A percentile compares a stretch with the other conserved stretches of the same genome.
These are phyloP conservation scores for Tichodroma muraria DNA, from an alignment of 2,113 vertebrate species.

Conservation along the genomic window DNA sequence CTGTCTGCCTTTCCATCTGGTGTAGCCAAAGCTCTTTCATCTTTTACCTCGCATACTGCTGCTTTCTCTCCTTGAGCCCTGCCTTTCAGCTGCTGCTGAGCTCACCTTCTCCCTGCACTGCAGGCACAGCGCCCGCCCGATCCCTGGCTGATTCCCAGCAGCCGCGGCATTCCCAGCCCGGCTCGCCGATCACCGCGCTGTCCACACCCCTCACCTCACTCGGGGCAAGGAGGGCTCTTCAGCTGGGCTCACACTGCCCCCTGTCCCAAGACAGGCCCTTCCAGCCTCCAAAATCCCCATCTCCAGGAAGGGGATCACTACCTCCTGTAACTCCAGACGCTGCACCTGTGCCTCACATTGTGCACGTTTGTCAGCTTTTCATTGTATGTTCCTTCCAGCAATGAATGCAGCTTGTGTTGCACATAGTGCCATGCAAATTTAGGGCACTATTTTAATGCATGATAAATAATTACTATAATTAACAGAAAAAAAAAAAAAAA, in stretches of 20 bases:
- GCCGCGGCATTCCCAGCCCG: background rate
- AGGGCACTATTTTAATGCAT: conserved; percentile 40
- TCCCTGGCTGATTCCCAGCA: background rate
- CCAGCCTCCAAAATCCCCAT: background rate
- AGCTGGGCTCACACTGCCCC: conserved; percentile 19
- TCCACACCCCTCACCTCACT: background rate
- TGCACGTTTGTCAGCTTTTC: background rate
- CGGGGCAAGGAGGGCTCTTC: background rate
- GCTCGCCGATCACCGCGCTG: too few relatives aligned
- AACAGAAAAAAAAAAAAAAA: background rate
- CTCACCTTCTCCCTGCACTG: background rate
- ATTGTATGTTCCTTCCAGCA: background rate
- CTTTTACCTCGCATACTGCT: background rate
- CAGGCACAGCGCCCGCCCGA: background rate
- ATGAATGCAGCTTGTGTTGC: background rate
- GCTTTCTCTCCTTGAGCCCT: background rate
- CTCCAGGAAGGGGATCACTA: background rate
- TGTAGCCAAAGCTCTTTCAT: background rate
- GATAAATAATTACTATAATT: conserved; percentile 61
- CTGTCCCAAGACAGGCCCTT: background rate
- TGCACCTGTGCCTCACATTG: background rate
- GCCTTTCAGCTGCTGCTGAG: background rate
- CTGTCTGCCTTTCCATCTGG: background rate
- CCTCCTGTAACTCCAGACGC: background rate
- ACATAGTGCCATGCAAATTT: conserved; percentile 39